Evolutionary conservation across 2,797 vertebrate species (phyloP), one percentile per base, ranked within the genome.

Genomic region (Gymnothorax javanicus): DNA sequence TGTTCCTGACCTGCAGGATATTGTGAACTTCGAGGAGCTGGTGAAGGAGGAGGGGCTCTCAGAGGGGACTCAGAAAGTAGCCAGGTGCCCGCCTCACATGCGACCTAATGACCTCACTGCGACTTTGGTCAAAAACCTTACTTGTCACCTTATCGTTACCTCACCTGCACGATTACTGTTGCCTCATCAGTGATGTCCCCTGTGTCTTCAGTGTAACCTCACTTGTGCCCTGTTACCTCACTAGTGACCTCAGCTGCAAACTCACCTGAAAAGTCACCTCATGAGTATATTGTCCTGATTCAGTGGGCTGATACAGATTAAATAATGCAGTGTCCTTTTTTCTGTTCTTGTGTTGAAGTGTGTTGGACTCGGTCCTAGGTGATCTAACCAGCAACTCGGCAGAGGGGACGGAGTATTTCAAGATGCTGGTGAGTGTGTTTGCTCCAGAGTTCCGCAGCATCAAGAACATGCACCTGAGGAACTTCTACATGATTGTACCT

Each of bases 401-500:
- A 0, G 99, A 99, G 90, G 99, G 98, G 73, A 99, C 99, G 0
- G 99, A 99, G 89, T 99, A 99, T 91, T 99, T 99, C 94, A 99
- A 99, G 93, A 99, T 97, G 98, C 96, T 99, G 52, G 98, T 99
- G 90, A 97, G 97, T 2, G 98, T 99, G 83, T 99, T 99, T 89
- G 97, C 98, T 12, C 96, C 97, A 0, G 99, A 99, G 91, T 99
- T 99, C 91, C 98, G 98, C 91, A 99, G 97, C 59, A 91, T 95
- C 2, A 99, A 99, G 94, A 99, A 99, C 50, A 99, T 99, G 96
- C 99, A 99, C 89, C 92, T 99, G 89, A 95, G 98, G 87, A 99
- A 99, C 94, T 99, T 99, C 94, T 98, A 99, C 92, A 99, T 98
- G 93, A 99, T 99, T 5, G 98, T 99, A 7, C 99, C 99, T 0